Evolutionary conservation across 1,140 invertebrate genomes (phyloP).

Genomic region (Schlechtendalia chinensis): DNA sequence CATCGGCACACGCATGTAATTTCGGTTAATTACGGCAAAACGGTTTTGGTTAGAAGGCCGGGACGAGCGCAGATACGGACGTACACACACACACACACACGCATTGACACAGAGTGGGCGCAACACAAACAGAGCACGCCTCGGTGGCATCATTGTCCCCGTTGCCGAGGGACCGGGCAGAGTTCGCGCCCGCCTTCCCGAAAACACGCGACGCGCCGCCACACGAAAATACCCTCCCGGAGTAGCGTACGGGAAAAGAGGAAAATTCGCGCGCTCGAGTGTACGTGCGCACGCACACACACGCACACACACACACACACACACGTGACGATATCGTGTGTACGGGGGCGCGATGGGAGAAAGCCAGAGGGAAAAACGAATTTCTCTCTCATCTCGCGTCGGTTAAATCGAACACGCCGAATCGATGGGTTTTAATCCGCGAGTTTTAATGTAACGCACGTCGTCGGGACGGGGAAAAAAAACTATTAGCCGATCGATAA

Average conservation of each 20-base stretch:
- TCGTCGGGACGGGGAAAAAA: not conserved
- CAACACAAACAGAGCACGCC: too few species aligned
- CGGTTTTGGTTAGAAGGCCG: conserved; percentile 21
- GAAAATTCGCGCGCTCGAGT: not conserved
- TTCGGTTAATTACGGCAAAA: conserved; percentile 47
- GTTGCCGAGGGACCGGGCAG: too few species aligned
- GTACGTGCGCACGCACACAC: too few species aligned
- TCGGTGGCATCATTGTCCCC: conserved; percentile 28
- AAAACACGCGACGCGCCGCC: too few species aligned
- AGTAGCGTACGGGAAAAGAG: too few species aligned
- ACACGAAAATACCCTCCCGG: too few species aligned
- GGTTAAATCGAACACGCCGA: conserved; percentile 20
- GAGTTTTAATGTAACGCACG: not conserved
- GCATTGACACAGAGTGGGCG: too few species aligned
- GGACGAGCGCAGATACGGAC: not conserved
- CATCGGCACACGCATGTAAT: conserved; percentile 33
- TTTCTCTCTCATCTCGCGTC: not conserved
- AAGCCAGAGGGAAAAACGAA: not conserved
- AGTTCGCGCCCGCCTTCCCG: too few species aligned
- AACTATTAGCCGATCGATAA: not conserved
- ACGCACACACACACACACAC: too few species aligned
- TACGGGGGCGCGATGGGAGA: too few species aligned
- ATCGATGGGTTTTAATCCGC: conserved; percentile 1
- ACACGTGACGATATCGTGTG: too few species aligned
- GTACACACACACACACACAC: too few species aligned